Percentiles rank a stretch among this genome's conserved stretches.
Conservation (phyloP, 2,113 vertebrate genomes). For the Solenodon paradoxus region DNA sequence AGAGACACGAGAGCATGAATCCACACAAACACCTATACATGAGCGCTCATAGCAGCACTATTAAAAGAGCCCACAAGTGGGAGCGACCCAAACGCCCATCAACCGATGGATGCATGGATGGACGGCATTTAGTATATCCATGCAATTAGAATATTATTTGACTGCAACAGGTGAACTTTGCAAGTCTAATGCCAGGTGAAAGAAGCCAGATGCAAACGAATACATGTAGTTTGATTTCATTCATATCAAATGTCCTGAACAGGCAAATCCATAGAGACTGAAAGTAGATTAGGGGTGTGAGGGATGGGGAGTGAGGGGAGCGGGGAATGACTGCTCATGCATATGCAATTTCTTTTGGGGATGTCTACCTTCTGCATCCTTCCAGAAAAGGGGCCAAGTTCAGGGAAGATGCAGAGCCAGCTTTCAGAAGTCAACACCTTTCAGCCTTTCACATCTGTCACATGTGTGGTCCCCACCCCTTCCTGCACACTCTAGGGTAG, state of each 20-base stretch:
- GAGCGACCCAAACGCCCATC: not conserved
- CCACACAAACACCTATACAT: not conserved
- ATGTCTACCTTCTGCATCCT: not conserved
- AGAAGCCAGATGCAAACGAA: not conserved
- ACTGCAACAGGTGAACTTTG: not conserved
- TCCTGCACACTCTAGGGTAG: not conserved
- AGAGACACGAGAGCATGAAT: not conserved
- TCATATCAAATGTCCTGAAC: not conserved
- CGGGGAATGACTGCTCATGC: not conserved
- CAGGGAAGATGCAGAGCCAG: not conserved
- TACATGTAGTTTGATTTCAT: not conserved
- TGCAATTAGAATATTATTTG: not conserved
- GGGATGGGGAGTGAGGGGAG: not conserved
- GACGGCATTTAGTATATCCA: not conserved
- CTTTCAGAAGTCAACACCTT: not conserved
- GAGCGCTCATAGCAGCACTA: not conserved
- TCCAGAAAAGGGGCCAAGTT: not conserved
- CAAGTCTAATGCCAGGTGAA: not conserved
- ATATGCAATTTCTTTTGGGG: not conserved
- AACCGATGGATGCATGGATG: not conserved
- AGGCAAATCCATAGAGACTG: not conserved
- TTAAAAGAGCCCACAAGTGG: not conserved
- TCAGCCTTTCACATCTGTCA: rapidly evolving
- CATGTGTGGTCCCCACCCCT: not conserved
- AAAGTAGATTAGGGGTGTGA: not conserved